Evolutionary conservation across 2,797 vertebrate species (phyloP).

Genomic region (Ctenopoma kingsleyae): DNA sequence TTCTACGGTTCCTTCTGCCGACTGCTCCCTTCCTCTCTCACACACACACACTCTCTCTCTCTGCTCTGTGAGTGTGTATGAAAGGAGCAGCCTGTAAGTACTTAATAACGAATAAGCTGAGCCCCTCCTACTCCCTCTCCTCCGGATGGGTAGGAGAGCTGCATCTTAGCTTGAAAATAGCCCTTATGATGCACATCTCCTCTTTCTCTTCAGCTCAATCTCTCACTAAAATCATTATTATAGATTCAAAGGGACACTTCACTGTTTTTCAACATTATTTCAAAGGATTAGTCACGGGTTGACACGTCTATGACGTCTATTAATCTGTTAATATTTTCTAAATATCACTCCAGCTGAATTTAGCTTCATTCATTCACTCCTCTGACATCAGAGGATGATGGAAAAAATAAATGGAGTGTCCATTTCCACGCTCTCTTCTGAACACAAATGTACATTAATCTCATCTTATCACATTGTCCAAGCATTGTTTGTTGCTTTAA

Average conservation of each 20-base stretch:
- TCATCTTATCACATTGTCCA: no score
- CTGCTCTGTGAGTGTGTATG: constrained; percentile 48
- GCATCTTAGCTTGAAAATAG: constrained; percentile 54
- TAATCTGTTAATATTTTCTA: background rate
- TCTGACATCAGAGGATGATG: background rate
- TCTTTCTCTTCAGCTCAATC: constrained; percentile 35
- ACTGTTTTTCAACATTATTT: constrained; percentile 10
- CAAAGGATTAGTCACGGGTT: constrained; percentile 8
- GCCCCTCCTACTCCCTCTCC: constrained; percentile 65
- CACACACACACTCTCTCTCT: constrained; percentile 25
- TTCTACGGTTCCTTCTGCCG: constrained; percentile 43
- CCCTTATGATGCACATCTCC: constrained; percentile 38
- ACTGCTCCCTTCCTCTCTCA: constrained; percentile 48
- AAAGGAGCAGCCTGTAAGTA: constrained; percentile 67
- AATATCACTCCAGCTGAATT: constrained; percentile 13
- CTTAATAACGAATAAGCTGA: constrained; percentile 69
- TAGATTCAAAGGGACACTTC: constrained; percentile 32
- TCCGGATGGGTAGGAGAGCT: constrained; percentile 65
- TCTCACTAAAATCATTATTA: constrained; percentile 23
- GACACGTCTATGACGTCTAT: constrained; percentile 5
- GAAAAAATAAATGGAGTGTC: background rate
- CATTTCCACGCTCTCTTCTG: no score
- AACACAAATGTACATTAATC: background rate
- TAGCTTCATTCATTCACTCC: background rate
- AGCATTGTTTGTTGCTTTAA: no score